A percentile compares a stretch with the other conserved stretches of the same genome.
These are phyloP conservation scores for Drosophila hawaiiensis DNA, from an alignment of 2,888 invertebrate genomes.

Conservation along the genomic window DNA sequence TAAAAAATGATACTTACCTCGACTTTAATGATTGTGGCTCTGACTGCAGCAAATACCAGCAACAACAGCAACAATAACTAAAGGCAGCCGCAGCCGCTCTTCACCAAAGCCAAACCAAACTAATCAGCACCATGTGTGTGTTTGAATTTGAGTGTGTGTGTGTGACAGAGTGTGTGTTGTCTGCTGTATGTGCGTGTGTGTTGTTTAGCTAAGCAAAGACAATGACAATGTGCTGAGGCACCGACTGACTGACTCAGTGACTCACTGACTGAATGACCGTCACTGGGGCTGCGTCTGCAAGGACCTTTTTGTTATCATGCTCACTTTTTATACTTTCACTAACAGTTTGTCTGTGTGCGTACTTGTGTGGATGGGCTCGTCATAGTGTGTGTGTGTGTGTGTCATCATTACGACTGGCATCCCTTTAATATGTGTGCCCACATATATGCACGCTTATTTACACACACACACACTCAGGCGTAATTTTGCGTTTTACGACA, in stretches of 20 bases:
- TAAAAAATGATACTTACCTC: slow-evolving; percentile 78
- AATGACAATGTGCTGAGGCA: slow-evolving; percentile 54
- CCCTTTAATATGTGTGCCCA: slow-evolving; percentile 67
- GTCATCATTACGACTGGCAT: slow-evolving; percentile 71
- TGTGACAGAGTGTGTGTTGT: neutral
- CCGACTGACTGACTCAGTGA: slow-evolving; percentile 35
- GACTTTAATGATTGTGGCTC: slow-evolving; percentile 74
- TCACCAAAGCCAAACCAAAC: slow-evolving; percentile 64
- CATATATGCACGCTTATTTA: slow-evolving; percentile 51
- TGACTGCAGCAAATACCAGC: slow-evolving; percentile 53
- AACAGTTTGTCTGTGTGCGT: slow-evolving; percentile 78
- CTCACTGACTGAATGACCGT: slow-evolving; percentile 45
- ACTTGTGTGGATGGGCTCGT: slow-evolving; percentile 31
- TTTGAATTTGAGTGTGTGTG: slow-evolving; percentile 22
- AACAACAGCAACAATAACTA: slow-evolving; percentile 23
- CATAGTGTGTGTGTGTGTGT: slow-evolving; percentile 44
- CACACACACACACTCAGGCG: slow-evolving; percentile 44
- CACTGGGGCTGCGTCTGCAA: slow-evolving; percentile 62
- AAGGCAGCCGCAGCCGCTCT: slow-evolving; percentile 21
- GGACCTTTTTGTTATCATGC: slow-evolving; percentile 78
- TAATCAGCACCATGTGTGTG: slow-evolving; percentile 67
- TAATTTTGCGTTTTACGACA: slow-evolving; percentile 79
- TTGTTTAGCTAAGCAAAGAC: slow-evolving; percentile 60
- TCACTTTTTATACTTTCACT: slow-evolving; percentile 81
- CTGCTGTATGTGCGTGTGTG: slow-evolving; percentile 1